Evolutionary conservation across 2,888 invertebrate genomes (phyloP).

Genomic region (Cistogaster globosa): DNA sequence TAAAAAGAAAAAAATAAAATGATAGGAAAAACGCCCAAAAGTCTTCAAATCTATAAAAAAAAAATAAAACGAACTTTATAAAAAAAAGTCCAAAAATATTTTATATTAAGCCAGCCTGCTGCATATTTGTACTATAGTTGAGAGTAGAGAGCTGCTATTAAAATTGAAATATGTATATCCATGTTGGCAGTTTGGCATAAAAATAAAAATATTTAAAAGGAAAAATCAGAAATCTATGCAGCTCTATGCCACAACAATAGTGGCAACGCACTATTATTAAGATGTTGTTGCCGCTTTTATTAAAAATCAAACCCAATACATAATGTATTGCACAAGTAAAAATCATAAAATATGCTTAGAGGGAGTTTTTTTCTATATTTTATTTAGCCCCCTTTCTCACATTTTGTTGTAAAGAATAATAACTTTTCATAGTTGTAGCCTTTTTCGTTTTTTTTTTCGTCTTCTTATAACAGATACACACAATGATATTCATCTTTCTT

Average conservation of each 20-base stretch:
- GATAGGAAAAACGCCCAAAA: conserved; percentile 36
- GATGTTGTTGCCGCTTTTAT: conserved; percentile 64
- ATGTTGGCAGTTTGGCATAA: conserved; percentile 61
- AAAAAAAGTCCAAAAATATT: conserved; percentile 11
- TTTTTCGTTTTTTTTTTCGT: conserved; percentile 4
- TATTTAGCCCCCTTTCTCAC: conserved; percentile 46
- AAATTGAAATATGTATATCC: conserved; percentile 69
- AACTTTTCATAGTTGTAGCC: conserved; percentile 5
- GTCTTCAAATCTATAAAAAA: neutral
- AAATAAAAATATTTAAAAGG: conserved; percentile 15
- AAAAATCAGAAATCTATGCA: conserved; percentile 40
- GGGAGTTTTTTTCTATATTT: conserved; percentile 55
- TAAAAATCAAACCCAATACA: neutral
- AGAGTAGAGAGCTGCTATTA: conserved; percentile 59
- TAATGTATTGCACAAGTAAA: conserved; percentile 3
- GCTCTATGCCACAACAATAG: conserved; percentile 17
- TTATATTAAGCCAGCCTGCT: conserved; percentile 6
- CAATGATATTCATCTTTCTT: conserved; percentile 66
- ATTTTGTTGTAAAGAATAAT: conserved; percentile 46
- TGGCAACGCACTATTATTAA: conserved; percentile 68
- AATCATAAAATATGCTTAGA: conserved; percentile 58
- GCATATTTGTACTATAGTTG: neutral
- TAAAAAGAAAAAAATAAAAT: neutral
- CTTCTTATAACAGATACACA: conserved; percentile 63
- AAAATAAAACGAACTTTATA: neutral